Evolutionary conservation across 2,888 invertebrate genomes (phyloP).

Genomic region (Drosophila anceps): DNA sequence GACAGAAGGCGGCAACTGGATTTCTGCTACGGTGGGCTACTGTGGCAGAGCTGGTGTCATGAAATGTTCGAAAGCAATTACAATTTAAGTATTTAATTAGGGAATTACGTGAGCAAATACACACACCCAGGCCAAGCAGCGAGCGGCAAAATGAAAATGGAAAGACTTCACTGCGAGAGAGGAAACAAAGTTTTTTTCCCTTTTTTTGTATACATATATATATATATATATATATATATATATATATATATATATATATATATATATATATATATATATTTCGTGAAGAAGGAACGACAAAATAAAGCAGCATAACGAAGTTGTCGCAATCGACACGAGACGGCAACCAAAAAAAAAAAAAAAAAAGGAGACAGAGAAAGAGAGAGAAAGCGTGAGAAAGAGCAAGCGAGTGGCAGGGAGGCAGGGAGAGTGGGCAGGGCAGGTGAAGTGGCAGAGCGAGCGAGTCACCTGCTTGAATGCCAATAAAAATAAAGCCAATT

Average conservation of each 20-base stretch:
- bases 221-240: not conserved
- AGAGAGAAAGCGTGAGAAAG: not conserved
- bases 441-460: not conserved
- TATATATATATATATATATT: constrained; percentile 9
- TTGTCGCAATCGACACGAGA: constrained; percentile 55
- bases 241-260: not conserved
- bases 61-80: constrained; percentile 80
- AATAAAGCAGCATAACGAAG: constrained; percentile 65
- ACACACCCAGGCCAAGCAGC: constrained; percentile 29
- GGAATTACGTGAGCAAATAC: constrained; percentile 75
- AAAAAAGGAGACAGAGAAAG: not conserved
- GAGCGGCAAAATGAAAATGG: not conserved
- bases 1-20: constrained; percentile 23
- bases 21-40: constrained; percentile 1
- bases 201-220: not conserved
- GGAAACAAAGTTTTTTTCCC: constrained; percentile 13
- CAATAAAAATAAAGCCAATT: constrained; percentile 79
- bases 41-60: constrained; percentile 36
- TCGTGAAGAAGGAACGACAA: constrained; percentile 11
- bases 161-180: not conserved
- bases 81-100: constrained; percentile 82
- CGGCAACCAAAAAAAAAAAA: constrained; percentile 17
- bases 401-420: not conserved
- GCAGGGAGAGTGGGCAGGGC: not conserved
- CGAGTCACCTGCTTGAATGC: constrained; percentile 49